Percentiles rank a stretch among this genome's conserved stretches.
Conservation (phyloP, 2,888 invertebrate genomes). For the Cancer borealis region DNA sequence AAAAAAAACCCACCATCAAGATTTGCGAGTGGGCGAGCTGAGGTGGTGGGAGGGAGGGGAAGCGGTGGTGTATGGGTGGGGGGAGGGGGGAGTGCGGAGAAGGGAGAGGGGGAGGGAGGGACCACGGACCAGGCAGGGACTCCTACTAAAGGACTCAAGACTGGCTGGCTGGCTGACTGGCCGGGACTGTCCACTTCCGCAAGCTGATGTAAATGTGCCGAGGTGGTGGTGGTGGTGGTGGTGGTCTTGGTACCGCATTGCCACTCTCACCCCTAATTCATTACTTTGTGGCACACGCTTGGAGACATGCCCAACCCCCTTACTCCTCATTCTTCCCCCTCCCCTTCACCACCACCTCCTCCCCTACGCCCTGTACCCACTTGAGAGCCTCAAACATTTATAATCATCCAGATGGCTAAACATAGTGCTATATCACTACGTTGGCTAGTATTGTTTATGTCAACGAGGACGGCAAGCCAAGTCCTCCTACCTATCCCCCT, state of each 20-base stretch:
- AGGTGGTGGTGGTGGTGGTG: not conserved
- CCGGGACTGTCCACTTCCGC: slow-evolving; percentile 52
- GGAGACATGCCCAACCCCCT: slow-evolving; percentile 4
- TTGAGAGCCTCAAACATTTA: not conserved
- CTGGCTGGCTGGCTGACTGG: slow-evolving; percentile 7
- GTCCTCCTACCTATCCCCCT: not conserved
- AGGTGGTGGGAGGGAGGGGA: not conserved
- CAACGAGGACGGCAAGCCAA: slow-evolving; percentile 3
- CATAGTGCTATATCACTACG: not conserved
- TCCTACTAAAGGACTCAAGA: slow-evolving; percentile 11
- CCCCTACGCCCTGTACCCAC: not conserved
- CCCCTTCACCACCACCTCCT: slow-evolving; percentile 9
- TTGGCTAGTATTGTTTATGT: slow-evolving; percentile 43
- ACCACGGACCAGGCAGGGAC: not conserved
- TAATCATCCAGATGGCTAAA: slow-evolving; percentile 13
- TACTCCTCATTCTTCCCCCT: not conserved
- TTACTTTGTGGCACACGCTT: slow-evolving; percentile 7
- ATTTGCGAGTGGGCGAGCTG: not conserved
- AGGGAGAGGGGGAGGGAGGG: not conserved
- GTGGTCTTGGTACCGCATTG: not conserved
- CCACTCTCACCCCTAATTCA: slow-evolving; percentile 47
- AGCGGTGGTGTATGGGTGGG: slow-evolving; percentile 13
- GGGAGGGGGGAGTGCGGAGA: not conserved
- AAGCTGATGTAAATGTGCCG: slow-evolving; percentile 52
- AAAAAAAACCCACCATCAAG: not conserved